A percentile compares a stretch with the other conserved stretches of the same genome.
These are phyloP conservation scores for Apodemia zela DNA, from an alignment of 2,888 invertebrate genomes.

Conservation along the genomic window DNA sequence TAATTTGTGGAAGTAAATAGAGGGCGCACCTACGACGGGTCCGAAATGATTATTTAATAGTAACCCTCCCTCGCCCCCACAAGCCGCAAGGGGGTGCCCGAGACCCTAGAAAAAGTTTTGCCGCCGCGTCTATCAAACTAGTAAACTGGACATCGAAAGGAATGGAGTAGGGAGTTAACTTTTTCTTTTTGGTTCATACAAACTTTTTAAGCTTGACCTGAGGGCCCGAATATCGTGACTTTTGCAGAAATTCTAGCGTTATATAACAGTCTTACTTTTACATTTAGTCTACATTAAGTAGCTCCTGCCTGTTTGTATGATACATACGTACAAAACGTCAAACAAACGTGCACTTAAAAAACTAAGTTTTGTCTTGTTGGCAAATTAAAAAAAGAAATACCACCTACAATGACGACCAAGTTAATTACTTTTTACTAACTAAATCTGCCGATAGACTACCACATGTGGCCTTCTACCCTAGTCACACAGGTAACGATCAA, in stretches of 20 bases:
- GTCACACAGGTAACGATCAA: no score
- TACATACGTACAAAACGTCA: no score
- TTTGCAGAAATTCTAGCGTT: neutral
- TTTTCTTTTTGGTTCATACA: slow-evolving; percentile 6
- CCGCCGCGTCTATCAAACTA: slow-evolving; percentile 65
- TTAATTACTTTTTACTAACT: no score
- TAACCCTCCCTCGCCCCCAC: slow-evolving; percentile 49
- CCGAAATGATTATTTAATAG: slow-evolving; percentile 73
- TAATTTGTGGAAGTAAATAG: slow-evolving; percentile 59
- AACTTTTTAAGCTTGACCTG: slow-evolving; percentile 12
- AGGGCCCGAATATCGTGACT: neutral
- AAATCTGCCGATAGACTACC: no score
- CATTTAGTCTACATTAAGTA: neutral
- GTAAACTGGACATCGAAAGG: slow-evolving; percentile 41
- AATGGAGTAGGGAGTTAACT: slow-evolving; percentile 25
- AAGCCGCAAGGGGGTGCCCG: slow-evolving; percentile 56
- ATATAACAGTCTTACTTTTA: neutral
- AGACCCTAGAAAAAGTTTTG: slow-evolving; percentile 68
- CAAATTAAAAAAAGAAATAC: no score
- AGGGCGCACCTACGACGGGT: slow-evolving; percentile 55
- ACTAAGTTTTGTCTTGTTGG: no score
- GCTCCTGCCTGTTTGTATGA: no score
- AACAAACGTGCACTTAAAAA: no score
- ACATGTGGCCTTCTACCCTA: no score
- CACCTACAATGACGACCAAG: no score